A percentile compares a stretch with the other conserved stretches of the same genome.
Evolutionary conservation across 1,140 invertebrate genomes (phyloP).

Genomic region (Drosophila simulans): DNA sequence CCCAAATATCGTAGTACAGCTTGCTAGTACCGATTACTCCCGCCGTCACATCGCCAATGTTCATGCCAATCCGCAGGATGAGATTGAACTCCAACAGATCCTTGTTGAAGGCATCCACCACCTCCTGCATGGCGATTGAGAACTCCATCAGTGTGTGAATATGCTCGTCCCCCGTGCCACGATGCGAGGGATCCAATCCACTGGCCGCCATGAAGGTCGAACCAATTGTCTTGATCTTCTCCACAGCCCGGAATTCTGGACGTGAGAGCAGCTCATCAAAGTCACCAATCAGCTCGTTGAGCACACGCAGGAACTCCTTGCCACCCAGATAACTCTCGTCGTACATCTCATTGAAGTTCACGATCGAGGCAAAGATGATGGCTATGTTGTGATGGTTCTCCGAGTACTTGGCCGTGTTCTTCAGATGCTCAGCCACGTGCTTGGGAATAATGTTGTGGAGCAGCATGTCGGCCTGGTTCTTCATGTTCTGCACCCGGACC

Average conservation of each 20-base stretch:
- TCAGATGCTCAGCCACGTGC: conserved; percentile 96
- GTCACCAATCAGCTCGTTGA: conserved; percentile 97
- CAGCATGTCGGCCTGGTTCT: conserved; percentile 98
- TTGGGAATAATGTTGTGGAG: conserved; percentile 98
- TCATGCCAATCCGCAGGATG: conserved; percentile 93
- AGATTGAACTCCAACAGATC: conserved; percentile 95
- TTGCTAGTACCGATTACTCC: conserved; percentile 98
- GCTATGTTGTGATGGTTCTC: conserved; percentile 97
- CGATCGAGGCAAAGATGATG: conserved; percentile 97
- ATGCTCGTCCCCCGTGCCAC: conserved; percentile 90
- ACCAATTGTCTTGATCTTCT: conserved; percentile 99
- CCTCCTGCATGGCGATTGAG: conserved; percentile 93
- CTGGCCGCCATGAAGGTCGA: conserved; percentile 99
- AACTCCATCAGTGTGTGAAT: conserved; percentile 95
- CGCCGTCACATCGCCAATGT: conserved; percentile 95
- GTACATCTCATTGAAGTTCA: conserved; percentile 98
- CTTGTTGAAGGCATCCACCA: conserved; percentile 94
- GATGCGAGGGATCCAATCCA: conserved; percentile 92
- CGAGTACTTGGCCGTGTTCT: conserved; percentile 97
- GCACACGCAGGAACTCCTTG: conserved; percentile 95
- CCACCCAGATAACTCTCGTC: conserved; percentile 97
- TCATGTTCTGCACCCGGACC: conserved; percentile 92
- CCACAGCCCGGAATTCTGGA: conserved; percentile 93
- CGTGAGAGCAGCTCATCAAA: conserved; percentile 96
- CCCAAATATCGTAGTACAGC: conserved; percentile 99